Evolutionary conservation across 2,113 vertebrate genomes (phyloP).

Genomic region (Amazona vittata): DNA sequence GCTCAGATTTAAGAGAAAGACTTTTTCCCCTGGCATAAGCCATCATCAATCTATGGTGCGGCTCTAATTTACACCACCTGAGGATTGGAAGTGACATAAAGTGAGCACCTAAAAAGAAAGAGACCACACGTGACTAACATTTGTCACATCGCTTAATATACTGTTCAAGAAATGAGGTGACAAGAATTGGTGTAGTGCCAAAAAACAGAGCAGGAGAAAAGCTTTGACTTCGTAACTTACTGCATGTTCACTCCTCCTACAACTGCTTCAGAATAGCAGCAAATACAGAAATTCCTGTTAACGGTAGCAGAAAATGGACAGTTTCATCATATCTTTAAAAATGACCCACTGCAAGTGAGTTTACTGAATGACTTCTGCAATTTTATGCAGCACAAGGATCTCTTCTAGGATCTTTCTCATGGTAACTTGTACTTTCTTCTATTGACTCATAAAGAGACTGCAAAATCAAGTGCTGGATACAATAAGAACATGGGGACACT

Average conservation of each 20-base stretch:
- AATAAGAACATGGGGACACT: neutral
- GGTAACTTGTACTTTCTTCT: neutral
- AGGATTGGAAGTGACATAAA: slow-evolving; percentile 50
- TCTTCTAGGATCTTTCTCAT: neutral
- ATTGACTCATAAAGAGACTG: neutral
- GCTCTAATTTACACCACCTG: slow-evolving; percentile 53
- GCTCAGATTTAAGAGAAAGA: neutral
- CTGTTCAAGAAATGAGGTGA: neutral
- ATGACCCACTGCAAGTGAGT: neutral
- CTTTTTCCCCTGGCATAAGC: neutral
- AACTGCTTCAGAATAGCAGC: neutral
- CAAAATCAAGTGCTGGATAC: neutral
- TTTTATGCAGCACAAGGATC: no score
- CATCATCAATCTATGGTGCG: slow-evolving; percentile 16
- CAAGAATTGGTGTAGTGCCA: neutral
- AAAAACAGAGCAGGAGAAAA: neutral
- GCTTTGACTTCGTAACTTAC: neutral
- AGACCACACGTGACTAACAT: slow-evolving; percentile 30
- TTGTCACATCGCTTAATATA: neutral
- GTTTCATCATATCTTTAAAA: neutral
- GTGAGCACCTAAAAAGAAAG: slow-evolving; percentile 18
- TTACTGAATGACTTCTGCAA: neutral
- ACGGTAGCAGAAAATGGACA: neutral
- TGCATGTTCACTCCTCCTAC: neutral
- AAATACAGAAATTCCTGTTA: neutral